Percentiles rank a stretch among this genome's conserved stretches.
Conservation (phyloP, 2,888 invertebrate species). For the Embidobia sp. region DNA sequence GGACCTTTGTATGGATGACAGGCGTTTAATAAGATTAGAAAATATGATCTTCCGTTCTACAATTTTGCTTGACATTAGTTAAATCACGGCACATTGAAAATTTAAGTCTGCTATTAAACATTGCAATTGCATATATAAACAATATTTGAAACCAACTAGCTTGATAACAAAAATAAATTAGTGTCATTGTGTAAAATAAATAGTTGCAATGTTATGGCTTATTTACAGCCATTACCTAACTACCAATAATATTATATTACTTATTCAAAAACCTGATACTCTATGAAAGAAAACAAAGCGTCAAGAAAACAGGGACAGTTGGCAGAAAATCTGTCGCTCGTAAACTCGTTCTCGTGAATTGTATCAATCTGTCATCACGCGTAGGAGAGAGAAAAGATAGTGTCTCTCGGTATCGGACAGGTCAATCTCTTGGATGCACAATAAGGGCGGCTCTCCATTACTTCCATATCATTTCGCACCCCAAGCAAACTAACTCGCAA, state of each 20-base stretch:
- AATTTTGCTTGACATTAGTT: no score
- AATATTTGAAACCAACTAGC: no score
- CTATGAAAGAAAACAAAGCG: constrained; percentile 35
- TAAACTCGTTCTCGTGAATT: constrained; percentile 78
- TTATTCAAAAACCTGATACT: neutral
- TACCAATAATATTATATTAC: constrained; percentile 28
- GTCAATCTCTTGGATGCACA: constrained; percentile 79
- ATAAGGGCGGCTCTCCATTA: constrained; percentile 77
- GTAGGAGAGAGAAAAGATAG: constrained; percentile 62
- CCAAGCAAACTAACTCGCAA: constrained; percentile 71
- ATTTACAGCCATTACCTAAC: constrained; percentile 19
- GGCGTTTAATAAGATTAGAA: constrained; percentile 5
- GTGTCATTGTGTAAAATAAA: no score
- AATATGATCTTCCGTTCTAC: neutral
- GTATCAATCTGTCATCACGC: constrained; percentile 81
- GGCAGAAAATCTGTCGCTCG: constrained; percentile 80
- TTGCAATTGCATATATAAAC: no score
- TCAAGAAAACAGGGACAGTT: constrained; percentile 75
- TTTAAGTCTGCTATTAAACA: no score
- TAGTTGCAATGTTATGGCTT: no score
- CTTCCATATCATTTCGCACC: constrained; percentile 82
- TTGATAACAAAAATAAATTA: no score
- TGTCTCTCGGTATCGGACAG: constrained; percentile 75
- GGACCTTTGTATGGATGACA: constrained; percentile 12
- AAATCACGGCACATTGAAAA: no score